Evolutionary conservation across 2,113 vertebrate genomes (phyloP).

Genomic region (Rafetus swinhoei): DNA sequence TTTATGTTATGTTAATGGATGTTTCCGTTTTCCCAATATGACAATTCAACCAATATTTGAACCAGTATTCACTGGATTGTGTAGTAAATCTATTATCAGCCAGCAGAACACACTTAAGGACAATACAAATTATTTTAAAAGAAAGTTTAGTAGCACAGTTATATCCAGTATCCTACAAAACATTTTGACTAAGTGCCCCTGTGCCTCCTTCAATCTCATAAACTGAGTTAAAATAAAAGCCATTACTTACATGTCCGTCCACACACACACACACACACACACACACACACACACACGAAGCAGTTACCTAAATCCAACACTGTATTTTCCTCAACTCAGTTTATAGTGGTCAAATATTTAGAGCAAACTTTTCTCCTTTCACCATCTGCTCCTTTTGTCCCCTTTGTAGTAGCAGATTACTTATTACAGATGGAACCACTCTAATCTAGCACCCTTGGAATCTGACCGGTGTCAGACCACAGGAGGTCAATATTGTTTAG

Average conservation of each 20-base stretch:
- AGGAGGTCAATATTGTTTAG: too few relatives aligned
- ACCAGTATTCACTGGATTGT: background rate
- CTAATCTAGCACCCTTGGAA: too few relatives aligned
- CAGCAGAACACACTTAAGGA: background rate
- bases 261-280: too few relatives aligned
- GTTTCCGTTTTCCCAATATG: background rate
- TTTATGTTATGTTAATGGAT: background rate
- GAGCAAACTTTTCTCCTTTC: background rate
- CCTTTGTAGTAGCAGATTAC: background rate
- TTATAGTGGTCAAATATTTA: background rate
- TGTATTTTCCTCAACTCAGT: background rate
- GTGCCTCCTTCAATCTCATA: accelerated
- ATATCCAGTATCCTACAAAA: background rate
- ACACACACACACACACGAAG: background rate
- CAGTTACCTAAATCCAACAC: background rate
- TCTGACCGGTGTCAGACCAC: too few relatives aligned
- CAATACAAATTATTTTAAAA: background rate
- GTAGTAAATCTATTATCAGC: background rate
- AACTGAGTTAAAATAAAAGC: background rate
- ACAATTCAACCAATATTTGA: background rate
- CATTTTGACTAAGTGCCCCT: background rate
- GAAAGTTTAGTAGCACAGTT: background rate
- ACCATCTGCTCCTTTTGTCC: background rate
- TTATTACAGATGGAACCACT: background rate
- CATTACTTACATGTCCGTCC: accelerated